These are phyloP conservation scores for Neodontobutis hainanensis DNA, from an alignment of 2,113 vertebrate species.

Conservation along the genomic window DNA sequence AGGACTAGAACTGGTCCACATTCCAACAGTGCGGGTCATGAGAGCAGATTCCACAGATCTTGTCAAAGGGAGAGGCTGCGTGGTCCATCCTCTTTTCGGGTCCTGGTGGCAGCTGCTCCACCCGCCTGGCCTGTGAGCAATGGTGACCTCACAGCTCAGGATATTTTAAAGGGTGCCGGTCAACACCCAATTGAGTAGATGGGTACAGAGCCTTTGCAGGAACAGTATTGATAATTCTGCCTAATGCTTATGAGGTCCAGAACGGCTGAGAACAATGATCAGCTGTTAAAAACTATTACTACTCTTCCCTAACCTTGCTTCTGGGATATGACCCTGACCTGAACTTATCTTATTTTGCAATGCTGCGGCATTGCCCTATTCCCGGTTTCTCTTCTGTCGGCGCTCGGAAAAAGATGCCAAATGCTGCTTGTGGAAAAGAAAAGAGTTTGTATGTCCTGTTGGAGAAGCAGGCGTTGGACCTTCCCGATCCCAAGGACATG, in stretches of 20 bases:
- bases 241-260: constrained; percentile 69
- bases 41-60: constrained; percentile 67
- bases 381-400: constrained; percentile 72
- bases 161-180: constrained; percentile 90
- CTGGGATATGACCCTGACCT: constrained; percentile 69
- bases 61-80: constrained; percentile 49
- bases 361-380: constrained; percentile 84
- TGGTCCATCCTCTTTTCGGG: constrained; percentile 62
- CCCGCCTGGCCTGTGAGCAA: constrained; percentile 84
- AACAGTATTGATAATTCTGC: constrained; percentile 71
- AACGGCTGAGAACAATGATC: constrained; percentile 8
- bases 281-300: neutral
- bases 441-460: constrained; percentile 72
- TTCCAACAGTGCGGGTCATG: constrained; percentile 59
- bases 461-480: constrained; percentile 80
- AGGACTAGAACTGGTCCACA: constrained; percentile 41
- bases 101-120: constrained; percentile 81
- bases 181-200: constrained; percentile 77
- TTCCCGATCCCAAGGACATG: constrained; percentile 83
- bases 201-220: constrained; percentile 58
- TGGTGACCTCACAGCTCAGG: constrained; percentile 84
- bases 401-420: constrained; percentile 84
- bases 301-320: constrained; percentile 14
- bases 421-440: constrained; percentile 75
- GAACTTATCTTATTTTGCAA: constrained; percentile 62